Evolutionary conservation across 2,113 vertebrate genomes (phyloP).

Genomic region (Sander lucioperca): DNA sequence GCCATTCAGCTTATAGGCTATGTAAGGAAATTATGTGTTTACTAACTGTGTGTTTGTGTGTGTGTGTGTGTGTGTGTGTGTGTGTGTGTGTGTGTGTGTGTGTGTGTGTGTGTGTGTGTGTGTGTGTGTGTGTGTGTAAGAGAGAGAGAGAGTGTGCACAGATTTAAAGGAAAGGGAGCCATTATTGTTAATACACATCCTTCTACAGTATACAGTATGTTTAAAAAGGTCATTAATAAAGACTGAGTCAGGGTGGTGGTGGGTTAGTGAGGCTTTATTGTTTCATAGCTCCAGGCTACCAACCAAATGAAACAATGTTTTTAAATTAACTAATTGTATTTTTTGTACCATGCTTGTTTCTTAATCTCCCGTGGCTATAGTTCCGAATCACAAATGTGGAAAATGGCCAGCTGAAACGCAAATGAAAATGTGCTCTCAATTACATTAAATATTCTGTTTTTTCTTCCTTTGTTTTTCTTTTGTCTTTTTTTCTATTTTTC

Average conservation of each 20-base stretch:
- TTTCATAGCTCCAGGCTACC: slow-evolving; percentile 62
- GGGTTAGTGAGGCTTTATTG: slow-evolving; percentile 55
- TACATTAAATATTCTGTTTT: neutral
- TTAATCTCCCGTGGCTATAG: slow-evolving; percentile 37
- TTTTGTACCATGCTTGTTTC: slow-evolving; percentile 38
- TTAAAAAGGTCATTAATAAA: slow-evolving; percentile 72
- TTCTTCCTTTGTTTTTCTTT: slow-evolving; percentile 2
- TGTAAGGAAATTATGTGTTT: slow-evolving; percentile 63
- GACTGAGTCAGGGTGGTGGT: slow-evolving; percentile 39
- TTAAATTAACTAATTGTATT: slow-evolving; percentile 69
- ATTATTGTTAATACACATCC: slow-evolving; percentile 51
- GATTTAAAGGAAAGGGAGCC: slow-evolving; percentile 33
- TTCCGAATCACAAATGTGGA: slow-evolving; percentile 28
- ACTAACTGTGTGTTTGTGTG: slow-evolving; percentile 34
- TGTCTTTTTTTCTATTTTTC: too few species aligned
- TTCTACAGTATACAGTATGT: slow-evolving; percentile 38
- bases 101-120: neutral
- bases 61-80: neutral
- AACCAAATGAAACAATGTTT: slow-evolving; percentile 69
- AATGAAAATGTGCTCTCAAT: slow-evolving; percentile 13
- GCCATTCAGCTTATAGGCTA: slow-evolving; percentile 59
- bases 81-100: neutral
- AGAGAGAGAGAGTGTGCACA: neutral
- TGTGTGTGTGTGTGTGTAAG: too few species aligned
- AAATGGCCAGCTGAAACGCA: slow-evolving; percentile 16